phyloP scores from a whole-genome alignment of 2,888 invertebrate genomes.

The Camptogramma bilineatum region DNA sequence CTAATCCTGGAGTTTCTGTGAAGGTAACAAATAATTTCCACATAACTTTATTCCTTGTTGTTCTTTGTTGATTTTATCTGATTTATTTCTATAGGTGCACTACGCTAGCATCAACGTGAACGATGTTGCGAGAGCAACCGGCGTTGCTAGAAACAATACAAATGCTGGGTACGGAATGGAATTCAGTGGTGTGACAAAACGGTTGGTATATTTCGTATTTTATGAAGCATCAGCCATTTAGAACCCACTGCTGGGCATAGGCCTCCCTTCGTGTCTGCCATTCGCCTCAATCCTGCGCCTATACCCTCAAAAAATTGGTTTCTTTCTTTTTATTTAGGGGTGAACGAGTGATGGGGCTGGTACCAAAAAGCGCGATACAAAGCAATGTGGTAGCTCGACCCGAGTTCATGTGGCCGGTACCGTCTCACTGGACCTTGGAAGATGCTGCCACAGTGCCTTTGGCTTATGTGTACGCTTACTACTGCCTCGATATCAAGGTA shows the following conservation, averaged over 20 bases:
- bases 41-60: not conserved
- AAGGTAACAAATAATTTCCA: conserved; percentile 46
- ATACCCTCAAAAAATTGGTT: not conserved
- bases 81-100: conserved; percentile 52
- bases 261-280: too few relatives aligned
- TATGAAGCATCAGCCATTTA: too few relatives aligned
- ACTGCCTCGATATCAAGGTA: conserved; percentile 50
- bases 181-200: conserved; percentile 65
- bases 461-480: conserved; percentile 86
- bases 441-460: conserved; percentile 92
- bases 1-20: conserved; percentile 50
- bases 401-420: conserved; percentile 87
- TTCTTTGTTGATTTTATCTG: conserved; percentile 28
- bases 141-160: conserved; percentile 40
- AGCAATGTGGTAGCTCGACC: conserved; percentile 81
- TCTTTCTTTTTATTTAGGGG: conserved; percentile 67
- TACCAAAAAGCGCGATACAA: conserved; percentile 79
- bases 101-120: conserved; percentile 52
- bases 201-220: conserved; percentile 45
- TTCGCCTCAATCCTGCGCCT: not conserved
- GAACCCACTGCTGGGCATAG: too few relatives aligned
- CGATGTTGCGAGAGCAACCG: conserved; percentile 56
- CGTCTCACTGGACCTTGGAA: conserved; percentile 88
- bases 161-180: conserved; percentile 61
- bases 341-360: conserved; percentile 87